Percentiles rank a stretch among this genome's conserved stretches.
These are phyloP conservation scores for Sander vitreus DNA, from an alignment of 2,113 vertebrate species.

Conservation along the genomic window DNA sequence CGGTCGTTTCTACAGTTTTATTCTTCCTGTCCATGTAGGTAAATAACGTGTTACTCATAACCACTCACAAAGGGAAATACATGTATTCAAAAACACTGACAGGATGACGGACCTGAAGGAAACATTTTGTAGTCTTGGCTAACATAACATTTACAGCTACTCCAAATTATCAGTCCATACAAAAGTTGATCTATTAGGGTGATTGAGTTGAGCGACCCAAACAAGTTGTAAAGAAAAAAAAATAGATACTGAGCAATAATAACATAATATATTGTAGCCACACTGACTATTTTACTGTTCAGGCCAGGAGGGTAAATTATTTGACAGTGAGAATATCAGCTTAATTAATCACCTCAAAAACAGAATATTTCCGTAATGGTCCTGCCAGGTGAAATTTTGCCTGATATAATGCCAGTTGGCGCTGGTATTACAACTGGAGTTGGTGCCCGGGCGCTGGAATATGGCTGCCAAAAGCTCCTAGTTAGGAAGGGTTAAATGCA, in stretches of 20 bases:
- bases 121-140: background rate
- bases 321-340: background rate
- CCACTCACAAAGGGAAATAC: background rate
- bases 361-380: background rate
- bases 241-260: background rate
- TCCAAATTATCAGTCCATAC: constrained; percentile 23
- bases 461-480: too few relatives aligned
- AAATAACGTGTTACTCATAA: background rate
- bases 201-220: constrained; percentile 1
- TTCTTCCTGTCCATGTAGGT: too few relatives aligned
- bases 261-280: background rate
- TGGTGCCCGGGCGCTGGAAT: too few relatives aligned
- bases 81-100: background rate
- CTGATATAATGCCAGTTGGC: too few relatives aligned
- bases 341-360: background rate
- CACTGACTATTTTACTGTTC: background rate
- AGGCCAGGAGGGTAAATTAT: background rate
- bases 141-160: background rate
- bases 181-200: background rate
- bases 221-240: constrained; percentile 22
- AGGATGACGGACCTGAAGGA: background rate
- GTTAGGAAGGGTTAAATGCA: too few relatives aligned
- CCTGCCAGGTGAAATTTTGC: background rate
- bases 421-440: too few relatives aligned
- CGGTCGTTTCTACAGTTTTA: background rate